Evolutionary conservation across 1,140 invertebrate species (phyloP), one percentile per base, ranked within the genome.

Genomic region (Bathynomus jamesi): DNA sequence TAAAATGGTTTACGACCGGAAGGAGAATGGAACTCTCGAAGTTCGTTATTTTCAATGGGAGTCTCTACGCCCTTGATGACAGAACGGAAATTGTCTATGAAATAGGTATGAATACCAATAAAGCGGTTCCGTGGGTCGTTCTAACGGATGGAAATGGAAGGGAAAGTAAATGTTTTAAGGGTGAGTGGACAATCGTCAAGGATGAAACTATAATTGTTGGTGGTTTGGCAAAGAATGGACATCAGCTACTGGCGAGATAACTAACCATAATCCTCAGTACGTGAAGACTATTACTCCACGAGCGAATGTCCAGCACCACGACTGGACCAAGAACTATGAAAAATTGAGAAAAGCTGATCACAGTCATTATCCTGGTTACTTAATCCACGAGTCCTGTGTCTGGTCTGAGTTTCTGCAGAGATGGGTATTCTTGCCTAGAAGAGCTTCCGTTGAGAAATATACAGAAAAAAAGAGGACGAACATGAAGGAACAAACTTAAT

Each of bases 151-250:
- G 97, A 0, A 89, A 97, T 85, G 96, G 96, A 28, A 89, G n/a
- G n/a, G n/a, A n/a, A n/a, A n/a, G n/a, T n/a, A n/a, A 71, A 89
- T 90, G 94, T 28, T 98, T 98, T 80, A 99, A 99, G 82, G 89
- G 91, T 67, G 97, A 99, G 84, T 99, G 97, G 97, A 94, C 94
- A 11, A 91, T 95, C 3, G 90, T 99, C 0, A 96, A 96, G 83
- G 88, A 96, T 82, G 86, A 92, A 68, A 83, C 89, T 13, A 81
- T 99, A 0, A 96, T 93, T 82, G 88, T 99, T 29, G 97, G 97
- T 2, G 95, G 96, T 53, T 90, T 98, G 83, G 95, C 1, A 99
- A 99, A 83, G 97, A 99, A 83, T 99, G 96, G 96, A 99, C 97
- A 0, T 94, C 93, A 0, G 82, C 87, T 10, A 83, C 83, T 53